Conservation (phyloP, 2,888 invertebrate species). For the Nineta flava region DNA sequence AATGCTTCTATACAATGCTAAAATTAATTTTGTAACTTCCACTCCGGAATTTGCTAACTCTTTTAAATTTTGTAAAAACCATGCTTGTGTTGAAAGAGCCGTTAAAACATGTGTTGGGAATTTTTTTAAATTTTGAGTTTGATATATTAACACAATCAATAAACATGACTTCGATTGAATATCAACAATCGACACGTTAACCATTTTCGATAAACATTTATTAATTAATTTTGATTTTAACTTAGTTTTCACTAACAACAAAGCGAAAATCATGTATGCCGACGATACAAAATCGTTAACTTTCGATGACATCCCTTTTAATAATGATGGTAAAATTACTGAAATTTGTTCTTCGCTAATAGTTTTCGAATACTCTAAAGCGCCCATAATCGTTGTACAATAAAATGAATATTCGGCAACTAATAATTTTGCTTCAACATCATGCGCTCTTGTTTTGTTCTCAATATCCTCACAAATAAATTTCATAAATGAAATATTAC, state of each 20-base stretch:
- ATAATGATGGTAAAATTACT: slow-evolving; percentile 51
- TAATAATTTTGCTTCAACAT: slow-evolving; percentile 38
- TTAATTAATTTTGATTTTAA: slow-evolving; percentile 39
- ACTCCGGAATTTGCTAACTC: slow-evolving; percentile 30
- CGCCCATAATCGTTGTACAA: slow-evolving; percentile 56
- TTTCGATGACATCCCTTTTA: slow-evolving; percentile 51
- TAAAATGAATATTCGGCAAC: slow-evolving; percentile 68
- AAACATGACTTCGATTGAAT: slow-evolving; percentile 46
- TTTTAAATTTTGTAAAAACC: slow-evolving; percentile 33
- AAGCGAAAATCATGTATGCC: slow-evolving; percentile 55
- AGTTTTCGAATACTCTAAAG: slow-evolving; percentile 37
- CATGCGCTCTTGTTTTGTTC: slow-evolving; percentile 40
- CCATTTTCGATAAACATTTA: slow-evolving; percentile 41
- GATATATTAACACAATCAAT: slow-evolving; percentile 52
- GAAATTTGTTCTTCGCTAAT: slow-evolving; percentile 49
- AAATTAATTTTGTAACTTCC: no score
- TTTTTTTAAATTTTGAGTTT: slow-evolving; percentile 36
- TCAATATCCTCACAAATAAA: slow-evolving; percentile 42
- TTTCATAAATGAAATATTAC: slow-evolving; percentile 42
- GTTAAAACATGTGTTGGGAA: slow-evolving; percentile 36
- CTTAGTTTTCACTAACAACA: slow-evolving; percentile 45
- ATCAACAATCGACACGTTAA: slow-evolving; percentile 30
- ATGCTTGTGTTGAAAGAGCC: slow-evolving; percentile 30
- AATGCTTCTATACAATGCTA: no score
- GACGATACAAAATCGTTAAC: slow-evolving; percentile 56